Base-by-base conservation (phyloP, 2,797 vertebrate species). In the Miichthys miiuy region DNA sequence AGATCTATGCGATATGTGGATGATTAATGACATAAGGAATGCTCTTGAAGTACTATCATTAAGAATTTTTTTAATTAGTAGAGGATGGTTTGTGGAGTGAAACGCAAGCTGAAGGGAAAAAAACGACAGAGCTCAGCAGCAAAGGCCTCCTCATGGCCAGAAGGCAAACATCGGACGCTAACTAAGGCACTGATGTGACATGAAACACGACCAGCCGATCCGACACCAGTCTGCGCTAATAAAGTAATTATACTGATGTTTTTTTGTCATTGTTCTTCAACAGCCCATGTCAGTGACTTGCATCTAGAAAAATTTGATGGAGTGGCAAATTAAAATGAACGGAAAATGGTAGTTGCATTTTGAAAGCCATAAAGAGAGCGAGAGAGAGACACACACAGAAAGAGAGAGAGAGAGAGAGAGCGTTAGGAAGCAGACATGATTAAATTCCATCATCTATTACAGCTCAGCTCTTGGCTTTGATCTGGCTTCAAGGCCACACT, bases 401-500 rank as follows among this genome's bases (percentile, higher is more conserved):
- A 50, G 58, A 67, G 50, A 55, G 60, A 57, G 57, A 70, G 30
- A 61, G 72, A 58, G 44, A 48, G 71, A 20, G 46, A 42, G 63
- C 2, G 52, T 80, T 69, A 76, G 82, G 61, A 69, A 76, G 83
- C 81, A 87, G 89, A 92, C 84, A 89, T 90, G 87, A 93, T 94
- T 94, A 90, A 89, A 93, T 90, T 90, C 92, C 79, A 88, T 87
- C 88, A 91, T 93, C 88, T 91, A 89, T 94, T 93, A 91, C 72
- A 58, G 83, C 84, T 84, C 61, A 13, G 65, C 85, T 87, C 54
- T 6, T 44, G 62, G 87, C 92, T 94, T 94, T 95, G 92, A 94
- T 94, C 91, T 69, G 77, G 87, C 90, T 93, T 94, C 91, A 94
- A 94, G 93, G 94, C 91, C 83, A 42, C 82, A 88, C 77, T 88